Evolutionary conservation across 2,797 vertebrate species (phyloP).

Genomic region (Ptychobarbus kaznakovi): DNA sequence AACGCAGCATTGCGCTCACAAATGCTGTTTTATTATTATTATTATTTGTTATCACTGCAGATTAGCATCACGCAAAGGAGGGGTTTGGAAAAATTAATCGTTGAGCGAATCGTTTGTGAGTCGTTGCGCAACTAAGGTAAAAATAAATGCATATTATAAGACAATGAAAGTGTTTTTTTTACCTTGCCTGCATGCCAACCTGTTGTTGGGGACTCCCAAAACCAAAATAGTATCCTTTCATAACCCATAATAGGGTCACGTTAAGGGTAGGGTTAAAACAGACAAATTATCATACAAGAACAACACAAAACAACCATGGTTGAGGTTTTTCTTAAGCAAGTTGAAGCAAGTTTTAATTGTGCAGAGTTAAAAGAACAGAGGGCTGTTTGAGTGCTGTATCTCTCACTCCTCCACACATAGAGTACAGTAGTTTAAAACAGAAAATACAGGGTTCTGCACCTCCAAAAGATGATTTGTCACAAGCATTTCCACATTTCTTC

Average conservation of each 20-base stretch:
- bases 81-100: too few species aligned
- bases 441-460: slow-evolving; percentile 63
- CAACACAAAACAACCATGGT: not conserved
- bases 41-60: too few species aligned
- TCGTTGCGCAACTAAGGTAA: too few species aligned
- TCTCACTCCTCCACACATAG: slow-evolving; percentile 65
- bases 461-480: slow-evolving; percentile 65
- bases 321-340: slow-evolving; percentile 72
- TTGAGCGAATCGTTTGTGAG: too few species aligned
- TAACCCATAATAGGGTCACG: too few species aligned
- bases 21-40: too few species aligned
- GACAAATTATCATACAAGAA: not conserved
- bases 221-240: not conserved
- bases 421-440: slow-evolving; percentile 65
- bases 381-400: slow-evolving; percentile 71
- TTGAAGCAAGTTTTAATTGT: slow-evolving; percentile 79
- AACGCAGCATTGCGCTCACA: too few species aligned
- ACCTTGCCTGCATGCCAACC: too few species aligned
- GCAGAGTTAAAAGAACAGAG: slow-evolving; percentile 77
- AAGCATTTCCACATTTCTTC: slow-evolving; percentile 63
- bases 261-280: not conserved
- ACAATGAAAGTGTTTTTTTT: too few species aligned
- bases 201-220: not conserved
- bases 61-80: too few species aligned
- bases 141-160: too few species aligned